Conservation (phyloP, 2,888 invertebrate species). For the Rhagonycha lutea region DNA sequence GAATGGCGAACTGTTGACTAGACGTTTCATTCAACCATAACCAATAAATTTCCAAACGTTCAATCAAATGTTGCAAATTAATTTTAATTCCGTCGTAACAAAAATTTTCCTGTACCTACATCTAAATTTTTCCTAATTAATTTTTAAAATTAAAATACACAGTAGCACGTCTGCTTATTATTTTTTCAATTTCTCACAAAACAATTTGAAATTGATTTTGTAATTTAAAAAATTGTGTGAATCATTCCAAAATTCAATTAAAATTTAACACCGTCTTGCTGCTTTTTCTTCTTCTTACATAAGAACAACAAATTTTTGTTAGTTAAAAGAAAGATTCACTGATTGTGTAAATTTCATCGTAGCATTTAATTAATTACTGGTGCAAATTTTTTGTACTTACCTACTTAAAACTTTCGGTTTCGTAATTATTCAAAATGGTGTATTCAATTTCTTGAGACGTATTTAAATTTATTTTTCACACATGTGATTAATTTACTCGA, state of each 20-base stretch:
- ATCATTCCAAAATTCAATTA: not conserved
- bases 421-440: not conserved
- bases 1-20: conserved; percentile 48
- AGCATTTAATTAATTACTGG: not conserved
- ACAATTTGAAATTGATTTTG: not conserved
- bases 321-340: not conserved
- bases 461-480: not conserved
- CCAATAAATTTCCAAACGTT: conserved; percentile 41
- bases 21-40: conserved; percentile 43
- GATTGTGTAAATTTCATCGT: not conserved
- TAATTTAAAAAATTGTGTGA: not conserved
- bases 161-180: not conserved
- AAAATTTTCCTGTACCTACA: not conserved
- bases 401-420: not conserved
- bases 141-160: not conserved
- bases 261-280: not conserved
- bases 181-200: not conserved
- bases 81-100: not conserved
- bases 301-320: not conserved
- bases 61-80: conserved; percentile 36
- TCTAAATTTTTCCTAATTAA: not conserved
- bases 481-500: not conserved
- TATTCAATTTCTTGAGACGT: not conserved
- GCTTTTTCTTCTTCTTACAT: not conserved
- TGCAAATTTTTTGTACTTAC: not conserved